A percentile compares a stretch with the other conserved stretches of the same genome.
phyloP scores from a whole-genome alignment of 1,140 invertebrate genomes.

The Spodoptera litura region DNA sequence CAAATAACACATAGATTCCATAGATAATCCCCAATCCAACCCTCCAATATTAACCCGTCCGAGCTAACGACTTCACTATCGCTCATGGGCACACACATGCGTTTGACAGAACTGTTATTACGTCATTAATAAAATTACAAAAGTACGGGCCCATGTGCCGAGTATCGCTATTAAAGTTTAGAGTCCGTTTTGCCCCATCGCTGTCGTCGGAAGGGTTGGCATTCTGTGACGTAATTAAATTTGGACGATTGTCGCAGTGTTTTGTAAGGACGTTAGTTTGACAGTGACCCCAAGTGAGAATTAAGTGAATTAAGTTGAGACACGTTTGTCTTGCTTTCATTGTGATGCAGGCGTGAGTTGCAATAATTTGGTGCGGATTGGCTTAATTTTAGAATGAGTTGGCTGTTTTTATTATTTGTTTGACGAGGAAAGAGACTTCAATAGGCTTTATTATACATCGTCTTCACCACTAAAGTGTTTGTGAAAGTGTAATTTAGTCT shows the following conservation, averaged over 20 bases:
- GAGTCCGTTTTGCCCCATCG: constrained; percentile 63
- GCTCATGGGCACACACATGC: constrained; percentile 83
- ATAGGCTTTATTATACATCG: background rate
- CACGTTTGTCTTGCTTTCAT: constrained; percentile 74
- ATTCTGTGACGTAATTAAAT: constrained; percentile 79
- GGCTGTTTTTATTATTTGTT: background rate
- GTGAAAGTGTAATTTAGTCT: too few species aligned
- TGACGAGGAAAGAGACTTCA: too few species aligned
- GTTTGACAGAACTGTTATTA: constrained; percentile 85
- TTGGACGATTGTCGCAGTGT: constrained; percentile 77
- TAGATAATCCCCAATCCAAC: constrained; percentile 76
- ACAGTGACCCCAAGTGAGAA: constrained; percentile 74
- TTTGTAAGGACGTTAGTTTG: constrained; percentile 75
- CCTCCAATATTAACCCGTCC: constrained; percentile 82
- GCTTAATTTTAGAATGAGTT: constrained; percentile 41
- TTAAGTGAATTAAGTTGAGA: constrained; percentile 80
- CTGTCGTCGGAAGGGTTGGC: constrained; percentile 67
- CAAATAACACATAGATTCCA: constrained; percentile 64
- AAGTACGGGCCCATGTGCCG: constrained; percentile 80
- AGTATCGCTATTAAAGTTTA: constrained; percentile 65
- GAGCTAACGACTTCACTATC: constrained; percentile 83
- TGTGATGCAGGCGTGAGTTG: constrained; percentile 59
- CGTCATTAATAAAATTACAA: constrained; percentile 87
- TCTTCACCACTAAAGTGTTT: background rate
- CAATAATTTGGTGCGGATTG: constrained; percentile 40